Evolutionary conservation across 2,113 vertebrate species (phyloP).

Genomic region (Holacanthus passer): DNA sequence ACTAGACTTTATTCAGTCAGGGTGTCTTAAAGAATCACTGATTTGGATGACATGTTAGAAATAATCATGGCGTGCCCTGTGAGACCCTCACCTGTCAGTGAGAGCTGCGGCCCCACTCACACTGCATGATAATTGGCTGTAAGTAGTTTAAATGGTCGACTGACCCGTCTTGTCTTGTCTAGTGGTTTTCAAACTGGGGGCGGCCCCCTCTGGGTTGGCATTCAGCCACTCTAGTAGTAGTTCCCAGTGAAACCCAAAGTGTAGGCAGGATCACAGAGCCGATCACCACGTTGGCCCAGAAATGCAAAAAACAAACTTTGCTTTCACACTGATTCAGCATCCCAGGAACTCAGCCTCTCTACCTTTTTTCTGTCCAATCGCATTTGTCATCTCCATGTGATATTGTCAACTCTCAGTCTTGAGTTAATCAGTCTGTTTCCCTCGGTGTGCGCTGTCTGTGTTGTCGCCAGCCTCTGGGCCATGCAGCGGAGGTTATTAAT

Average conservation of each 20-base stretch:
- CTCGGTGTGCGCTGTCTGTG: conserved; percentile 16
- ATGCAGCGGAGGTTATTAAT: conserved; percentile 67
- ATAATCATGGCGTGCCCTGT: not conserved
- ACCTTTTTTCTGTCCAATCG: not conserved
- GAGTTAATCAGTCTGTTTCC: conserved; percentile 43
- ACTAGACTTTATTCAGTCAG: not conserved
- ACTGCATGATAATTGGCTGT: not conserved
- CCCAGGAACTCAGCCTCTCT: not conserved
- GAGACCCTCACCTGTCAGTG: not conserved
- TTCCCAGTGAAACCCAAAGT: not conserved
- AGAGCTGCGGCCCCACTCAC: not conserved
- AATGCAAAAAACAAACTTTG: not conserved
- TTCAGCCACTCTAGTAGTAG: too few relatives aligned
- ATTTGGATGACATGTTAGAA: not conserved
- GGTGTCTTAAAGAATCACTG: not conserved
- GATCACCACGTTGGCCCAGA: not conserved
- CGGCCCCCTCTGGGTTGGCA: too few relatives aligned
- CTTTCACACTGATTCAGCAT: not conserved
- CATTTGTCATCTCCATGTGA: conserved; percentile 17
- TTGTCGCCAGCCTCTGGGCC: conserved; percentile 30
- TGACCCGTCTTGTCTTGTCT: too few relatives aligned
- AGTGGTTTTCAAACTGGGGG: too few relatives aligned
- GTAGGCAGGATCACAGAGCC: too few relatives aligned
- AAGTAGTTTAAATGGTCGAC: not conserved
- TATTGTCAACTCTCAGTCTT: conserved; percentile 23